Percentiles rank a stretch among this genome's conserved stretches.
phyloP scores from a whole-genome alignment of 2,797 vertebrate genomes.

The Nyctibius grandis region DNA sequence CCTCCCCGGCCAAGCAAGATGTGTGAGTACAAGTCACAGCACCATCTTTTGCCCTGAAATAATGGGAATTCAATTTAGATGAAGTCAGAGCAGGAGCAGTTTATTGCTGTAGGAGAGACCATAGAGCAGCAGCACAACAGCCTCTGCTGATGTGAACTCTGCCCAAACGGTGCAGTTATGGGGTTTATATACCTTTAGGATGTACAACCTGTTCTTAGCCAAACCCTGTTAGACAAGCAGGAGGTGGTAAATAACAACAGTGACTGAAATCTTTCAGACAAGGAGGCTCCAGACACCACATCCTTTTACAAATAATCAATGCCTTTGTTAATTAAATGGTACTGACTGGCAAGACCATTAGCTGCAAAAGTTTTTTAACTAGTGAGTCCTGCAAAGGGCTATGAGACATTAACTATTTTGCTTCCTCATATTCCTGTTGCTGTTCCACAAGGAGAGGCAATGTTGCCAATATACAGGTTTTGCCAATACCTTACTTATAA shows the following conservation, averaged over 20 bases:
- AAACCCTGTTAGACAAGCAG: background rate
- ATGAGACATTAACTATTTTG: background rate
- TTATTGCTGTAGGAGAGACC: background rate
- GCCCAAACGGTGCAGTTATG: too few species aligned
- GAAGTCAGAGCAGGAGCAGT: background rate
- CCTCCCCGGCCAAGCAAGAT: rapidly evolving
- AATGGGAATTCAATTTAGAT: background rate
- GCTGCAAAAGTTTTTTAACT: background rate
- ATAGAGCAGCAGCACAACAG: too few species aligned
- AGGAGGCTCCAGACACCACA: background rate
- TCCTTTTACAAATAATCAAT: background rate
- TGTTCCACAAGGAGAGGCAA: background rate
- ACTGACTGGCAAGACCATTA: background rate
- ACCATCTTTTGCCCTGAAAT: rapidly evolving
- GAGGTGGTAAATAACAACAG: background rate
- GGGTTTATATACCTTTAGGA: background rate
- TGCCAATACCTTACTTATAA: background rate
- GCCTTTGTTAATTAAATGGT: background rate
- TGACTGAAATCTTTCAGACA: background rate
- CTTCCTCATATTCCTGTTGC: background rate
- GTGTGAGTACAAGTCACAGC: rapidly evolving
- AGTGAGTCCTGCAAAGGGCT: background rate
- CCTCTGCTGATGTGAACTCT: background rate
- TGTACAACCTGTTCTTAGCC: background rate
- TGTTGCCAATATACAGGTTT: background rate